Evolutionary conservation across 2,797 vertebrate genomes (phyloP).

Genomic region (Syngnathus acus): DNA sequence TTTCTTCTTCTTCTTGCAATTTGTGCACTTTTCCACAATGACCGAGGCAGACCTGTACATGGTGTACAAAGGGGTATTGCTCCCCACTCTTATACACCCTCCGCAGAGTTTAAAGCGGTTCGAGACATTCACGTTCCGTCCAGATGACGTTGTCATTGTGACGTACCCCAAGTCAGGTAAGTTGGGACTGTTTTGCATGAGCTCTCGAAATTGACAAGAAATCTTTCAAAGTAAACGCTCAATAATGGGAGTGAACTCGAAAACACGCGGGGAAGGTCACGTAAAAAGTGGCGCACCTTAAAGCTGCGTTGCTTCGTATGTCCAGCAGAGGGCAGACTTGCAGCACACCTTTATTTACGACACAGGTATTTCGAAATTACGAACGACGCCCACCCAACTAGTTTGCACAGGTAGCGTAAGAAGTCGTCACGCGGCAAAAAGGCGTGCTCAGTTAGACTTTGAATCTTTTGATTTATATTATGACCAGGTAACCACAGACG

Average conservation of each 20-base stretch:
- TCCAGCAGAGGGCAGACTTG: neutral
- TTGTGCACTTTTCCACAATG: constrained; percentile 34
- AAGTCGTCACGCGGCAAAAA: neutral
- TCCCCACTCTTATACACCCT: constrained; percentile 23
- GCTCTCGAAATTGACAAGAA: neutral
- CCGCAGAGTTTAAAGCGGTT: constrained; percentile 45
- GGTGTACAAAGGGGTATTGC: constrained; percentile 48
- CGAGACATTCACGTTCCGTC: constrained; percentile 59
- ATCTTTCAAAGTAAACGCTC: no score
- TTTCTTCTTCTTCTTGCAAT: neutral
- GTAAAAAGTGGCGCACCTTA: no score
- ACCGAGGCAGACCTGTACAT: constrained; percentile 58
- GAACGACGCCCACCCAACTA: neutral
- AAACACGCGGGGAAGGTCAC: no score
- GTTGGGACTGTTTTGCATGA: neutral
- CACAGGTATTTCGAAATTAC: neutral
- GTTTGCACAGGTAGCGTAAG: no score
- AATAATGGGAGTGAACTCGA: no score
- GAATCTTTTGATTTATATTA: no score
- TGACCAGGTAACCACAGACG: no score
- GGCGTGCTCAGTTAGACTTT: no score
- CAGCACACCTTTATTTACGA: neutral
- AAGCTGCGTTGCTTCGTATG: neutral
- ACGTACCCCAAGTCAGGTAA: constrained; percentile 72
- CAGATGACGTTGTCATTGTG: constrained; percentile 56